These are phyloP conservation scores for Carcinoscorpius rotundicauda DNA, from an alignment of 1,140 invertebrate genomes.

Conservation along the genomic window DNA sequence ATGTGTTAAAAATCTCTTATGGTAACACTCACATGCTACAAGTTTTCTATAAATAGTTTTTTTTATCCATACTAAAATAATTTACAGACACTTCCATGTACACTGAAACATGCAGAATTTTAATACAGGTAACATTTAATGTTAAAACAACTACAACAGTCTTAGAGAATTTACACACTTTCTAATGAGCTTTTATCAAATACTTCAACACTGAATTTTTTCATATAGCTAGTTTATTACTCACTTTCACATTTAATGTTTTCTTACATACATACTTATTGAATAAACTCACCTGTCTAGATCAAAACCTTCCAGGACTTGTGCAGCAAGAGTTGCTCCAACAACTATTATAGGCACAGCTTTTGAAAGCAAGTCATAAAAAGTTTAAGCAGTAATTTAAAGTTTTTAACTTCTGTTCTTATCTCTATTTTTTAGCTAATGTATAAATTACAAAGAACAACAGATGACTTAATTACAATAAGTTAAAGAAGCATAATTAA, in stretches of 20 bases:
- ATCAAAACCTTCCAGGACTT: conserved; percentile 17
- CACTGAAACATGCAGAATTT: not conserved
- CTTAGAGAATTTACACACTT: no score
- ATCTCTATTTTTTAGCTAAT: no score
- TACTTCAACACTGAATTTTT: not conserved
- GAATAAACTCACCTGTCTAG: conserved; percentile 12
- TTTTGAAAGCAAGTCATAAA: not conserved
- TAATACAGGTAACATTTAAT: not conserved
- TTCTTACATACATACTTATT: not conserved
- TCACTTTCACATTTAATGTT: not conserved
- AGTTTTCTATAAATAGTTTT: no score
- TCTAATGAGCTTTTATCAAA: not conserved
- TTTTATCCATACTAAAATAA: no score
- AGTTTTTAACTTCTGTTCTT: no score
- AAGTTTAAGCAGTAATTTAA: no score
- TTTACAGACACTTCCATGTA: no score
- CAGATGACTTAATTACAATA: no score
- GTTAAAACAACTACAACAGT: not conserved
- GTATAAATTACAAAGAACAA: no score
- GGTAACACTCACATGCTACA: no score
- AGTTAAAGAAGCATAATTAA: no score
- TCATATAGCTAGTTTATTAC: not conserved
- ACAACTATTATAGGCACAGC: conserved; percentile 20
- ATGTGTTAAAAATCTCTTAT: no score
- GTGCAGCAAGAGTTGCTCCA: conserved; percentile 18